These are phyloP conservation scores for Fukomys damarensis DNA, from an alignment of 2,113 vertebrate genomes.

Conservation along the genomic window DNA sequence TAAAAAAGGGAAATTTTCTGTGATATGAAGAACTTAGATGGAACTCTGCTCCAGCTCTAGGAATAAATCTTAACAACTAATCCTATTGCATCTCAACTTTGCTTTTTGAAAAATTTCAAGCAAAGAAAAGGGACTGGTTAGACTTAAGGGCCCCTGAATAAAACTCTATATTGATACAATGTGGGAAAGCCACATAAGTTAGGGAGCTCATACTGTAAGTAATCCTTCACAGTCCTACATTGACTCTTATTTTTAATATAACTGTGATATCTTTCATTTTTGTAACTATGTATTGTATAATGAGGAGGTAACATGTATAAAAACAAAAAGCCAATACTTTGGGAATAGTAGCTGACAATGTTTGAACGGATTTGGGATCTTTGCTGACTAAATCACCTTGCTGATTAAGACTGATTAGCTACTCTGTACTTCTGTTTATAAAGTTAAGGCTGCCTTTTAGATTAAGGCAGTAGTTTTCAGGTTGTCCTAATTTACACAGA, in stretches of 20 bases:
- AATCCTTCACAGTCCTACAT: neutral
- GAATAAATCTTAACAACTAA: neutral
- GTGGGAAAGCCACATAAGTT: neutral
- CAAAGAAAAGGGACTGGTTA: neutral
- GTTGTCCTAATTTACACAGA: neutral
- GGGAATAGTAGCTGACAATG: neutral
- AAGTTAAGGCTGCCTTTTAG: neutral
- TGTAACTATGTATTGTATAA: neutral
- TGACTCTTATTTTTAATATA: neutral
- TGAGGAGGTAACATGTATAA: neutral
- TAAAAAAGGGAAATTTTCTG: neutral
- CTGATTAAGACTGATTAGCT: neutral
- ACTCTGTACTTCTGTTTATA: neutral
- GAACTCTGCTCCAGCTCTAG: neutral
- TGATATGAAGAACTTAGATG: neutral
- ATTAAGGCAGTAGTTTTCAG: neutral
- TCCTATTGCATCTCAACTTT: neutral
- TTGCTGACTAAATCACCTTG: too few species aligned
- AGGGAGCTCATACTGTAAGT: rapidly evolving
- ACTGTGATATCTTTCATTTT: neutral
- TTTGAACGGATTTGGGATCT: neutral
- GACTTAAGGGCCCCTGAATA: neutral
- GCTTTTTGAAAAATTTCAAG: neutral
- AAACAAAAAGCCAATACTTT: neutral
- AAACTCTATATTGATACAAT: neutral